Evolutionary conservation across 92 coral and sea anemone species (phyloP), one percentile per base, ranked within the genome.

Genomic region (Heteractis magnifica): DNA sequence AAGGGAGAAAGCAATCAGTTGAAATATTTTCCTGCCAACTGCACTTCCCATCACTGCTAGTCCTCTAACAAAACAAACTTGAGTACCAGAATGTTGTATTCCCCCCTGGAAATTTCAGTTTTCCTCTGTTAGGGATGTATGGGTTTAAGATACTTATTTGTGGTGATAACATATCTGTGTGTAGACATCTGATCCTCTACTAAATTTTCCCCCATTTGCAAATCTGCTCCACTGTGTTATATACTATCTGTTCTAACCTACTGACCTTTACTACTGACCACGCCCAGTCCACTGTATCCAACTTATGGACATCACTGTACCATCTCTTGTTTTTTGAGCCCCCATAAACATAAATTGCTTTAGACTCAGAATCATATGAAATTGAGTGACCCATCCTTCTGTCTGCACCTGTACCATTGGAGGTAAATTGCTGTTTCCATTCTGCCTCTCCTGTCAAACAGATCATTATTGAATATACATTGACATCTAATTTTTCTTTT

Each of bases 251-350:
- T 23, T 68, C 10, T 9, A 23, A 26, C 26, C 3, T 68, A 68
- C 73, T 20, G 78, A 90, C 97, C 98, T 94, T 85, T 5, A 95
- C 85, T 15, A 88, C 89, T 21, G 94, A 72, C 98, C 98, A 95
- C 58, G 84, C 84, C 93, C 92, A 93, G 20, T 88, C 89, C 77
- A 72, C 72, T 49, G 90, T 83, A 58, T 95, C 93, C 50, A 93
- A 87, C 52, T 91, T 87, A 82, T 93, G 93, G 26, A 95, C 89
- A 64, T 95, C 98, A 74, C 89, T 93, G 77, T 91, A 95, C 97
- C 97, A 95, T 71, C 95, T 84, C 81, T 95, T 95, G 80, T 93
- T 93, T 71, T 95, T 95, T 76, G 93, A 95, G 4, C 98, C 98
- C 75, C 98, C 98, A 89, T 87, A 95, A 21, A 95, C 92, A 82